Base-by-base conservation (phyloP, 1,140 invertebrate genomes). In the Caenorhabditis briggsae region DNA sequence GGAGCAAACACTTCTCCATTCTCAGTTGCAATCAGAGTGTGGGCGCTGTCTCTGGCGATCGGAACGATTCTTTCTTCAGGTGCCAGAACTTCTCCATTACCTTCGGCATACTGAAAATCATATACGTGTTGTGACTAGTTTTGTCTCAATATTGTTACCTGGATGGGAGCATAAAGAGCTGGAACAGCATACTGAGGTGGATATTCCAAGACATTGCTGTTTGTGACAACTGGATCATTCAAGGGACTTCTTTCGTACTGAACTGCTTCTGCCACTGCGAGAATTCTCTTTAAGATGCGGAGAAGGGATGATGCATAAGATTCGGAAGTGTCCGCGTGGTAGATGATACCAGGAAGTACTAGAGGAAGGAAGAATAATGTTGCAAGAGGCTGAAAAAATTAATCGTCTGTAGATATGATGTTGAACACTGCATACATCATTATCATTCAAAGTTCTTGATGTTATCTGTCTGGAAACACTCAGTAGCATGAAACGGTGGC, bases 11-110 rank as follows among this genome's bases (percentile, higher is more conserved):
- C 64, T 70, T 70, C 64, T 0, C 70, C 70, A 23, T 78, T 78
- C 11, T 78, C 64, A 9, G 64, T n/a, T n/a, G 23, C 59, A 12
- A 25, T 33, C 1, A 70, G 33, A 23, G 64, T 46, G 41, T 70
- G 64, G 14, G 64, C 33, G n/a, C 70, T 78, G 20, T 78, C 70
- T 53, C 70, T 46, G 18, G 70, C 70, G 23, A 78, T n/a, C 23
- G 46, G 70, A 25, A 23, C 12, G 8, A 78, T 50, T 23, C 50
- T 23, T 12, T 65, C 33, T 0, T 65, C 61, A 16, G 61, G 61
- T 33, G 23, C 61, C 20, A 6, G 7, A 20, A 65, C 61, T 33
- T 65, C 61, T 65, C 33, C 61, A 16, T 65, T 65, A 1, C 20
- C 46, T 2, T 78, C 43, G n/a, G 70, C 70, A 43, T 18, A 14